phyloP scores from a whole-genome alignment of 2,888 invertebrate species.

The Stenichneumon culpator region DNA sequence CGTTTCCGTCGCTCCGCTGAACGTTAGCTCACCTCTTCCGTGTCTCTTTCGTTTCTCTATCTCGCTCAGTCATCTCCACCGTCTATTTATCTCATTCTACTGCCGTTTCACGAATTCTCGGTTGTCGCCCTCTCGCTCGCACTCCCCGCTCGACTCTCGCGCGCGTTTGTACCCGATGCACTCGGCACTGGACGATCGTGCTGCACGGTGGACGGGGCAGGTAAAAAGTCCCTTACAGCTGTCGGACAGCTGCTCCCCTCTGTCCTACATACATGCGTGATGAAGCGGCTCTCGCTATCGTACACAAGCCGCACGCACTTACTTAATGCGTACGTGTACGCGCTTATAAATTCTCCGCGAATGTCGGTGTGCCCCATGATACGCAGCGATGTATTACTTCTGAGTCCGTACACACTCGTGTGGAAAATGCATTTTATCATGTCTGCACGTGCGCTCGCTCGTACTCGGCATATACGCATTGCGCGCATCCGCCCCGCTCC shows the following conservation, averaged over 20 bases:
- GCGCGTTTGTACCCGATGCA: constrained; percentile 68
- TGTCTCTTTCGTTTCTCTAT: constrained; percentile 47
- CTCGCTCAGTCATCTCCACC: constrained; percentile 52
- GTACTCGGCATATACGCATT: neutral
- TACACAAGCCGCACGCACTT: constrained; percentile 54
- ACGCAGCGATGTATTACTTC: constrained; percentile 49
- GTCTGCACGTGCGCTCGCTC: constrained; percentile 66
- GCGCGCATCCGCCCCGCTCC: neutral
- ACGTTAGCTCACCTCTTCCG: constrained; percentile 44
- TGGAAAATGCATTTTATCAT: constrained; percentile 62
- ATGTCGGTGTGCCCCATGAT: constrained; percentile 28
- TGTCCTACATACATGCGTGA: constrained; percentile 84
- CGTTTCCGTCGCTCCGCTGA: constrained; percentile 28
- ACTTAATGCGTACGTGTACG: constrained; percentile 26
- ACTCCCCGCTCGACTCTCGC: constrained; percentile 42
- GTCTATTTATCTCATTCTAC: constrained; percentile 31
- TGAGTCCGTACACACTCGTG: constrained; percentile 51
- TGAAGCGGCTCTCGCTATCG: constrained; percentile 74
- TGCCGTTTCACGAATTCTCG: constrained; percentile 29
- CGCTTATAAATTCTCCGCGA: constrained; percentile 1
- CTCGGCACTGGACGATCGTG: constrained; percentile 74
- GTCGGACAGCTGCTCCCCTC: constrained; percentile 84
- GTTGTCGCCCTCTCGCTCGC: constrained; percentile 51
- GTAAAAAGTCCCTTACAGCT: constrained; percentile 85
- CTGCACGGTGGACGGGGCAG: constrained; percentile 80